These are phyloP conservation scores for Ibidorhyncha struthersii DNA, from an alignment of 2,113 vertebrate species.

Conservation along the genomic window DNA sequence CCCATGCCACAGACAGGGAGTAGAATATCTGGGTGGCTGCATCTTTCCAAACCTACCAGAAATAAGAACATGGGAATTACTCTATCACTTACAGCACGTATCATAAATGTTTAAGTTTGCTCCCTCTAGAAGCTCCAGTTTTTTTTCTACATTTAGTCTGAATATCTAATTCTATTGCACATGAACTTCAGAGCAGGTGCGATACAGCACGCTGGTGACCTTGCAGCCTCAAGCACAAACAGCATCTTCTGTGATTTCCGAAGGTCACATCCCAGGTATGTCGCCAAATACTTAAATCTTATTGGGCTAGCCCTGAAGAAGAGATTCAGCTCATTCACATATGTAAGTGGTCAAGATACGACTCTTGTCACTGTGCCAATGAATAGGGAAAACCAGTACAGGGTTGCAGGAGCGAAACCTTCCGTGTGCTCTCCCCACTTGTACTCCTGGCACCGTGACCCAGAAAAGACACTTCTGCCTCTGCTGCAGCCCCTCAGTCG, in stretches of 20 bases:
- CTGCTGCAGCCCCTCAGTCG: neutral
- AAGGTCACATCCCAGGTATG: neutral
- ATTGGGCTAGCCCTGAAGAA: neutral
- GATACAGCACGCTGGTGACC: rapidly evolving
- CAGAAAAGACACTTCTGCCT: neutral
- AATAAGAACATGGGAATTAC: neutral
- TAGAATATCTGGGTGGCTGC: conserved; percentile 96
- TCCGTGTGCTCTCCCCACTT: neutral
- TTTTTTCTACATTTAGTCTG: neutral
- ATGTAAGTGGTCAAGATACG: neutral
- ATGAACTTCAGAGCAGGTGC: neutral
- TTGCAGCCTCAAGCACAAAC: neutral
- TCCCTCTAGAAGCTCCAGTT: neutral
- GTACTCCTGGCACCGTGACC: neutral
- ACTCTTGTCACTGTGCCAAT: neutral
- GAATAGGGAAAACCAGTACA: neutral
- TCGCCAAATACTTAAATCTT: neutral
- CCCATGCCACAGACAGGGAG: conserved; percentile 90
- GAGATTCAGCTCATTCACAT: neutral
- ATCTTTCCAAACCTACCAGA: conserved; percentile 93
- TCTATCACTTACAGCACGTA: neutral
- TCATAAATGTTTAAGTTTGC: neutral
- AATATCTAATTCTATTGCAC: neutral
- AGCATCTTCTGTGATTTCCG: neutral
- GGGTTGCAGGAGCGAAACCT: neutral